These are phyloP conservation scores for Rhamphomyia laevipes DNA, from an alignment of 2,888 invertebrate species.

Conservation along the genomic window DNA sequence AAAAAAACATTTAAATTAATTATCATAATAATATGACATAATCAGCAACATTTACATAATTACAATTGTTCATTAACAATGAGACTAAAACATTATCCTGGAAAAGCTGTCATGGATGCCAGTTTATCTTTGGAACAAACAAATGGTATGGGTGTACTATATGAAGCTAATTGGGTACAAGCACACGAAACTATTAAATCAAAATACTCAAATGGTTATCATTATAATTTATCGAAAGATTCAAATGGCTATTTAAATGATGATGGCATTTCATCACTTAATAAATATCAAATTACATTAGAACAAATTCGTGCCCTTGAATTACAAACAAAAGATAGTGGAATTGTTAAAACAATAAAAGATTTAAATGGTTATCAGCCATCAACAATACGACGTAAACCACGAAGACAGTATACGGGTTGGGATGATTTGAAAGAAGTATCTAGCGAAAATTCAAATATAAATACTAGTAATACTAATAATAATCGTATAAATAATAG, in stretches of 20 bases:
- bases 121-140: conserved; percentile 56
- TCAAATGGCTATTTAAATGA: conserved; percentile 19
- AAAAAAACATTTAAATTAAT: too few species aligned
- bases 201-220: conserved; percentile 4
- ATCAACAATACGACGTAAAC: conserved; percentile 45
- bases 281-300: conserved; percentile 48
- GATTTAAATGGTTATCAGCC: conserved; percentile 51
- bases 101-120: conserved; percentile 61
- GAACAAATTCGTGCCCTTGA: conserved; percentile 43
- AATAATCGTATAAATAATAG: neutral
- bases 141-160: conserved; percentile 61
- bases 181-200: conserved; percentile 37
- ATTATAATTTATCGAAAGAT: conserved; percentile 7
- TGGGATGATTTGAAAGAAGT: conserved; percentile 41
- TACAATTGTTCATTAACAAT: conserved; percentile 35
- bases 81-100: conserved; percentile 78
- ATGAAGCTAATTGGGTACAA: conserved; percentile 77
- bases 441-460: conserved; percentile 9
- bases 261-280: conserved; percentile 38
- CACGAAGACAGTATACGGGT: conserved; percentile 44
- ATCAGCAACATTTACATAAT: too few species aligned
- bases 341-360: conserved; percentile 44
- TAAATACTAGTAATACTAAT: neutral
- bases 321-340: conserved; percentile 32
- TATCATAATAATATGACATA: too few species aligned